Percentiles rank a stretch among this genome's conserved stretches.
Evolutionary conservation across 2,888 invertebrate genomes (phyloP).

Genomic region (Ryuthela nishihirai): DNA sequence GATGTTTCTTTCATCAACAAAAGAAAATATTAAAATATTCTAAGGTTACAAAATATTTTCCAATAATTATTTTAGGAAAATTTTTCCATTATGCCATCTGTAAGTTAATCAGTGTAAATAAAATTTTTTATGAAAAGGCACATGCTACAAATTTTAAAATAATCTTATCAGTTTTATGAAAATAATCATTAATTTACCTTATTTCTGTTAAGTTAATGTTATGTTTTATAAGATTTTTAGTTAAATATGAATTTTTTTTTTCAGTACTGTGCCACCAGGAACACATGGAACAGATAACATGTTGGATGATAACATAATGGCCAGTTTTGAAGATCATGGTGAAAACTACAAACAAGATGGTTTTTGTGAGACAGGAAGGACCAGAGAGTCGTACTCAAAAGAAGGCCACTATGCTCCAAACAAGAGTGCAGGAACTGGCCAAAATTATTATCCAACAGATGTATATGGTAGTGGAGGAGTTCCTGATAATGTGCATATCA

Average conservation of each 20-base stretch:
- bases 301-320: conserved; percentile 47
- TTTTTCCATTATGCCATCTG: no score
- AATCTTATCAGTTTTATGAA: neutral
- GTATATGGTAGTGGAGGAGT: neutral
- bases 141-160: no score
- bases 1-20: no score
- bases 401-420: neutral
- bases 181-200: conserved; percentile 10
- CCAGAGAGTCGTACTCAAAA: neutral
- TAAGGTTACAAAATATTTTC: no score
- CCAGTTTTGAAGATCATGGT: conserved; percentile 43
- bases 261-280: conserved; percentile 37
- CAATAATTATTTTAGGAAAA: no score
- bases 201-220: conserved; percentile 9
- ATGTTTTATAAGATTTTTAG: neutral
- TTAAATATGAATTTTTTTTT: neutral
- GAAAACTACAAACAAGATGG: conserved; percentile 39
- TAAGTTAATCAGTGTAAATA: no score
- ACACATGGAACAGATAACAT: conserved; percentile 53
- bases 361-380: conserved; percentile 1
- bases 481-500: neutral
- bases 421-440: neutral
- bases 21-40: no score
- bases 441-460: neutral
- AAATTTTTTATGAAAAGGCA: no score